A percentile compares a stretch with the other conserved stretches of the same genome.
Evolutionary conservation across 1,140 invertebrate species (phyloP).

Genomic region (Drosophila persimilis): DNA sequence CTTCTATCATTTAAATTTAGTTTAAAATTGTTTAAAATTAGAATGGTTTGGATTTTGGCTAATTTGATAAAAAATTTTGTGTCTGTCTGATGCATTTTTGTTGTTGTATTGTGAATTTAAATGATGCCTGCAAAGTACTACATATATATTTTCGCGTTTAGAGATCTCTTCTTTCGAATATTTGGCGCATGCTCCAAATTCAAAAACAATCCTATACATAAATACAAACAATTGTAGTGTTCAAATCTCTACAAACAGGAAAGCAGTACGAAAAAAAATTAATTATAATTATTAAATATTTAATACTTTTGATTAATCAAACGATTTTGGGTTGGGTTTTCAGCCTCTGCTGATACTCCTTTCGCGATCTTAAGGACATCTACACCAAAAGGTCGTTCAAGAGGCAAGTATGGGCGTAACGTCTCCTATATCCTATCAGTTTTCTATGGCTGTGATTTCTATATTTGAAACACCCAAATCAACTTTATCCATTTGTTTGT

Average conservation of each 20-base stretch:
- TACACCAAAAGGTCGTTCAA: constrained; percentile 1
- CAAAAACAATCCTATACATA: constrained; percentile 29
- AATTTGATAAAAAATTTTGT: constrained; percentile 41
- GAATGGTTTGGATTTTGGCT: constrained; percentile 63
- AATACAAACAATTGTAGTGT: constrained; percentile 31
- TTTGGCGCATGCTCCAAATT: constrained; percentile 50
- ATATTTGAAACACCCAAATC: too few relatives aligned
- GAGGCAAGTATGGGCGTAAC: constrained; percentile 30
- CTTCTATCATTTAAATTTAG: constrained; percentile 62
- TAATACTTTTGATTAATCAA: constrained; percentile 48
- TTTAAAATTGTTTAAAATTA: constrained; percentile 47
- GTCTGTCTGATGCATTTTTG: constrained; percentile 13
- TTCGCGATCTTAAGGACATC: neutral
- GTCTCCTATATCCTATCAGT: too few relatives aligned
- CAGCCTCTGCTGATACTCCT: neutral
- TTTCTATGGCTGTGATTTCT: too few relatives aligned
- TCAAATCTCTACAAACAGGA: constrained; percentile 30
- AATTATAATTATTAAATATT: constrained; percentile 27
- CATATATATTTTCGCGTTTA: constrained; percentile 47
- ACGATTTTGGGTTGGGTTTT: constrained; percentile 13
- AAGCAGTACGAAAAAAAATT: constrained; percentile 37
- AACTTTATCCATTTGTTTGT: too few relatives aligned
- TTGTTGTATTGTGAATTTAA: neutral
- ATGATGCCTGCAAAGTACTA: neutral
- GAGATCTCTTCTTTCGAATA: constrained; percentile 60